Conservation (phyloP, 2,888 invertebrate genomes). For the Nasonia oneida region DNA sequence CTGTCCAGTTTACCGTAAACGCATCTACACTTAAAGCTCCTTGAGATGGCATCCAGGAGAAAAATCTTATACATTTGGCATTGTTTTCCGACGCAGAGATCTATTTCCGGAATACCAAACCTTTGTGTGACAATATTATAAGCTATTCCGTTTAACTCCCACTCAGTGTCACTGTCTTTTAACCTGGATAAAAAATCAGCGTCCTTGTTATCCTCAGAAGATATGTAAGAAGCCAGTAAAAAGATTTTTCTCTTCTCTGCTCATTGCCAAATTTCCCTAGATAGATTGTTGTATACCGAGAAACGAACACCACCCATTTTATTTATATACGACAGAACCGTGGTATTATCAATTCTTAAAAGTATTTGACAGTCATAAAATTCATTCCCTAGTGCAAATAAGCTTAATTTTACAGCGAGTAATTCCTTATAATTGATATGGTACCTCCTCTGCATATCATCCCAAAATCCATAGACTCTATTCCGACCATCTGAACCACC, state of each 20-base stretch:
- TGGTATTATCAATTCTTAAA: conserved; percentile 21
- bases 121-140: conserved; percentile 12
- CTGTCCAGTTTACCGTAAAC: conserved; percentile 63
- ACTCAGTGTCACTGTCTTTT: conserved; percentile 44
- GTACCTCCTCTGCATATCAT: conserved; percentile 7
- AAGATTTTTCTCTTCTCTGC: conserved; percentile 39
- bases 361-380: neutral
- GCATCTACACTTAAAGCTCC: conserved; percentile 56
- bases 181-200: conserved; percentile 54
- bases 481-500: too few species aligned
- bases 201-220: conserved; percentile 42
- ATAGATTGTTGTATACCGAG: conserved; percentile 5
- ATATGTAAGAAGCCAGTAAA: conserved; percentile 54
- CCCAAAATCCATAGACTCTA: too few species aligned
- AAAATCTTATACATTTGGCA: neutral
- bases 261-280: conserved; percentile 57
- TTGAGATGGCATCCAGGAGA: too few species aligned
- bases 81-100: conserved; percentile 65
- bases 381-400: neutral
- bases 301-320: conserved; percentile 39
- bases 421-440: too few species aligned
- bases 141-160: conserved; percentile 46
- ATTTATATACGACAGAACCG: neutral
- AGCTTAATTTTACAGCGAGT: neutral
- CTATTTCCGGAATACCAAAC: conserved; percentile 53